Evolutionary conservation across 2,113 vertebrate species (phyloP), one percentile per base, ranked within the genome.

Genomic region (Catharus fuscescens): DNA sequence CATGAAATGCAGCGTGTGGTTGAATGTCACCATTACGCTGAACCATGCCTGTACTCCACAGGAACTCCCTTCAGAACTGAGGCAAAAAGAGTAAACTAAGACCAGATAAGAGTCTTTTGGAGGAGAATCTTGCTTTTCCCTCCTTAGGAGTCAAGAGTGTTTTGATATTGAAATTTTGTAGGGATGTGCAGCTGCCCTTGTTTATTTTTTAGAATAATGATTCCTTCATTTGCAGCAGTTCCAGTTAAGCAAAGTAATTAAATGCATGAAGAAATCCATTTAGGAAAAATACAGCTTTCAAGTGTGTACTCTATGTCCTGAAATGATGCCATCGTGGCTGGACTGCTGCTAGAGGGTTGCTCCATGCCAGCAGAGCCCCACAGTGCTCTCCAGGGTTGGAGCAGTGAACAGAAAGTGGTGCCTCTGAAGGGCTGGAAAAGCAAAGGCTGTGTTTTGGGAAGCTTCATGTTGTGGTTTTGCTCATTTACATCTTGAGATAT

Each of bases 21-120:
- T 26, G 28, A 2, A 2, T 5, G 2, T 19, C 40, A 24, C 38
- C 5, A 0, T 1, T 16, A 48, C 48, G 40, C 77, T 10, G 1
- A 29, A 15, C 10, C 2, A 1, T 4, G 24, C 12, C 31, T 42
- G 48, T 73, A 38, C 29, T 74, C 38, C 26, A 32, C 5, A 7
- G 36, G 36, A 71, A 2, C 20, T 62, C 28, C 16, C 29, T 21
- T 13, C 29, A 44, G 50, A 11, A 26, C n/a, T 44, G 50, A 60
- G 62, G 28, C 21, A 73, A 36, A 72, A 88, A 23, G 21, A 84
- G 25, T 32, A 42, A 91, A 29, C 5, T 50, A 47, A 73, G 50
- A 60, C 31, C 31, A 85, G 69, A 40, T 31, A 47, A 28, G 42
- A 69, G 48, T 12, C 18, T 66, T 73, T 38, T 70, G 45, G 42